phyloP scores from a whole-genome alignment of 2,888 invertebrate genomes.

The Philereme transversata region DNA sequence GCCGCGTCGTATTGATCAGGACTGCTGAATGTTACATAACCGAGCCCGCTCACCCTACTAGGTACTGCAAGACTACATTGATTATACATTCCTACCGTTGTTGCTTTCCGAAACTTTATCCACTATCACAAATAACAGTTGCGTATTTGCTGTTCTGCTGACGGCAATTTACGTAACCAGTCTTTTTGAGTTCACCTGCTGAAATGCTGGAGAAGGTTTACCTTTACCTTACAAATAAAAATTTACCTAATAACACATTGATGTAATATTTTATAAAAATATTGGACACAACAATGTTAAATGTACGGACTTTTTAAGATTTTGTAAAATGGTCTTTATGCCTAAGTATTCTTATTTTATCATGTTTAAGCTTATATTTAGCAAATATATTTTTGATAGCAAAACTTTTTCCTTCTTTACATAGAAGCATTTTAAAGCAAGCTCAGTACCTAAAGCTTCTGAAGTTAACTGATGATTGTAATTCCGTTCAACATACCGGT shows the following conservation, averaged over 20 bases:
- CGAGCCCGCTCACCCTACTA: conserved; percentile 54
- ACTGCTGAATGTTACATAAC: conserved; percentile 75
- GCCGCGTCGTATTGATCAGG: conserved; percentile 75
- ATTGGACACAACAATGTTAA: too few relatives aligned
- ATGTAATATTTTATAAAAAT: too few relatives aligned
- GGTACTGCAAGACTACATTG: conserved; percentile 56
- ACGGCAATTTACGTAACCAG: conserved; percentile 36
- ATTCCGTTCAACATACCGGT: not conserved
- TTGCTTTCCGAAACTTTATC: conserved; percentile 45
- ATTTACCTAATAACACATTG: too few relatives aligned
- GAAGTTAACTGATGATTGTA: not conserved
- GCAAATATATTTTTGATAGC: too few relatives aligned
- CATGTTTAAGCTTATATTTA: too few relatives aligned
- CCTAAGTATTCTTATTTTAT: too few relatives aligned
- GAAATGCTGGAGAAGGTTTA: conserved; percentile 5
- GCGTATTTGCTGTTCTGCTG: conserved; percentile 31
- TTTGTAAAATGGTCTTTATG: too few relatives aligned
- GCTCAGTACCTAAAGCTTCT: not conserved
- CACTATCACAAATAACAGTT: conserved; percentile 34
- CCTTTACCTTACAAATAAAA: not conserved
- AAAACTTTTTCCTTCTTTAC: too few relatives aligned
- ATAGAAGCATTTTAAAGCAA: too few relatives aligned
- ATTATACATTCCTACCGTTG: conserved; percentile 44
- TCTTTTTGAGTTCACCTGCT: conserved; percentile 26
- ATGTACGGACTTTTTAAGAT: too few relatives aligned